Base-by-base conservation (phyloP, 2,888 invertebrate species). In the Odiellus spinosus region DNA sequence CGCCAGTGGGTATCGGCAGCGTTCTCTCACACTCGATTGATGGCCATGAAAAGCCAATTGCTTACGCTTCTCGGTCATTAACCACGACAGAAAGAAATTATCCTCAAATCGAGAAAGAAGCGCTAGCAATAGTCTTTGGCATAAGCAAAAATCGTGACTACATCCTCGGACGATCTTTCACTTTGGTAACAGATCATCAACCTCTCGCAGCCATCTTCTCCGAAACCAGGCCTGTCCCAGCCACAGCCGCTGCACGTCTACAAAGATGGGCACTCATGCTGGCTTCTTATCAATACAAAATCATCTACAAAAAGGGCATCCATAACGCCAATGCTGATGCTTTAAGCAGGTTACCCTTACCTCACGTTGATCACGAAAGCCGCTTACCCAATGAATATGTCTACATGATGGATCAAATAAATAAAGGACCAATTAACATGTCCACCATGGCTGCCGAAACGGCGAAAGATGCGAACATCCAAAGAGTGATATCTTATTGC, bases 131-230 rank as follows among this genome's bases (percentile, higher is more conserved):
- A 5, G 58, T 67, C 12, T 68, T 59, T 50, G 65, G 62, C 1
- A 58, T 66, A 2, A 57, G 59, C 20, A 61, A 62, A 53, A 68
- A 67, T 55, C 61, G 64, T 44, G 56, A 62, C 20, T 68, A 63
- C 52, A 41, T 69, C 1, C 63, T 56, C 48, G 67, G 66, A 3
- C 53, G 61, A 12, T 54, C 58, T 12, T 71, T 70, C 52, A 63
- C 61, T 1, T 52, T 67, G 12, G 36, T n/a, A 6, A 67, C 64
- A 0, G 66, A 67, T 52, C 63, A 66, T 48, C 58, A 64, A 47
- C 65, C 69, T 0, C 51, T 71, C 3, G 61, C 56, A 6, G 36
- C n/a, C 21, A 11, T 36, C 3, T 36, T 42, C 18, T 20, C 35
- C 15, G 36, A 36, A 11, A 15, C 40, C 2, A 40, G 17, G 17